Conservation (phyloP, 2,797 vertebrate species). For the Psittacula derbiana region DNA sequence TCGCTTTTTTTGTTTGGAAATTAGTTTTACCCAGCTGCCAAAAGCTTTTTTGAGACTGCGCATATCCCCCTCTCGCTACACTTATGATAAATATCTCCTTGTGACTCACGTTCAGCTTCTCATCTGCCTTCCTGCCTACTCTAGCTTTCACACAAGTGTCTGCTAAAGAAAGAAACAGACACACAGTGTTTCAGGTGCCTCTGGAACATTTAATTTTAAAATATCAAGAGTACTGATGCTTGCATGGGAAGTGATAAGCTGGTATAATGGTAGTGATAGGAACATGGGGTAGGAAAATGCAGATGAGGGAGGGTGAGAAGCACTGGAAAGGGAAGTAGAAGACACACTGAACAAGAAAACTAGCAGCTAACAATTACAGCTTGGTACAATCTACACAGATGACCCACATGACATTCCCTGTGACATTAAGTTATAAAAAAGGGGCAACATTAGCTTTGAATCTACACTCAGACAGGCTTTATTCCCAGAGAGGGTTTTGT, state of each 20-base stretch:
- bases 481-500: background rate
- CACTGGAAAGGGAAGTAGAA: background rate
- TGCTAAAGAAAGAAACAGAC: conserved; percentile 59
- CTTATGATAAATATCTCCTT: background rate
- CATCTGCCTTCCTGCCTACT: background rate
- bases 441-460: background rate
- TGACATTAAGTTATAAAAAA: conserved; percentile 10
- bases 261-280: background rate
- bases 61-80: background rate
- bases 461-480: background rate
- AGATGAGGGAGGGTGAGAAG: background rate
- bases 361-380: conserved; percentile 41
- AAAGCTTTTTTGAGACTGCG: background rate
- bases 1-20: background rate
- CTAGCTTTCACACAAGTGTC: background rate
- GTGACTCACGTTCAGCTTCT: background rate
- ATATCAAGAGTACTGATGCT: background rate
- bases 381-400: background rate
- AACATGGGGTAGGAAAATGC: background rate
- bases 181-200: conserved; percentile 32
- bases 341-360: background rate
- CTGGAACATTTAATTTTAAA: conserved; percentile 61
- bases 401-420: background rate
- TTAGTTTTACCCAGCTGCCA: background rate
- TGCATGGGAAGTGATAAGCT: background rate